Evolutionary conservation across 2,797 vertebrate genomes (phyloP).

Genomic region (Etheostoma nigrum): DNA sequence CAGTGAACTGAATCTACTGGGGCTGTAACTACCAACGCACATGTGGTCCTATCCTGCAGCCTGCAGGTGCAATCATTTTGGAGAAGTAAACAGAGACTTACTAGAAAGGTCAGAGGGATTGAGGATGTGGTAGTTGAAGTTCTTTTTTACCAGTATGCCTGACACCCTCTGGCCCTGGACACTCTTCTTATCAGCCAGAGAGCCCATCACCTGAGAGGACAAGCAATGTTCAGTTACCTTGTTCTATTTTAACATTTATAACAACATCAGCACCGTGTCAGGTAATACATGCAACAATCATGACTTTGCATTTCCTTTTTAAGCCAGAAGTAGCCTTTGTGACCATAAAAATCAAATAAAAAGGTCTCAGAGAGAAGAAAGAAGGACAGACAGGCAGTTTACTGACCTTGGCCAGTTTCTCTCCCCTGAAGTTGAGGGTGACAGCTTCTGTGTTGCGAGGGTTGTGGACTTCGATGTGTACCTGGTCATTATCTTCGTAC

Average conservation of each 20-base stretch:
- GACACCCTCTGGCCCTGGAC: conserved; percentile 94
- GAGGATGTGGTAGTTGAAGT: conserved; percentile 98
- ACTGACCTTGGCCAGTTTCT: conserved; percentile 96
- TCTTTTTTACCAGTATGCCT: conserved; percentile 97
- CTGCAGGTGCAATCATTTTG: background rate
- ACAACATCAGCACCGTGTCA: background rate
- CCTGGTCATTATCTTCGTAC: conserved; percentile 96
- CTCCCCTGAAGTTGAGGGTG: conserved; percentile 96
- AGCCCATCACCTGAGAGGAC: conserved; percentile 92
- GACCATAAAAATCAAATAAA: background rate
- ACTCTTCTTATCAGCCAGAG: conserved; percentile 94
- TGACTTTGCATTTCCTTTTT: too few species aligned
- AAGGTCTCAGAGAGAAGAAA: background rate
- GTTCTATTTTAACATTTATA: background rate
- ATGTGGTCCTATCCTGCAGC: background rate
- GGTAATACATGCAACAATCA: background rate
- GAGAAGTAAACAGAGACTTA: conserved; percentile 76
- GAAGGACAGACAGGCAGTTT: background rate
- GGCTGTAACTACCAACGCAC: background rate
- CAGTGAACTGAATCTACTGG: background rate
- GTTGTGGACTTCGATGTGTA: conserved; percentile 97
- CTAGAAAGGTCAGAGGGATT: conserved; percentile 95
- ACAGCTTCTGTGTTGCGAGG: conserved; percentile 97
- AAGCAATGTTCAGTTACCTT: background rate
- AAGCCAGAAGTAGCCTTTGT: background rate